phyloP scores from a whole-genome alignment of 2,797 vertebrate genomes.

The Poecilia velifera region DNA sequence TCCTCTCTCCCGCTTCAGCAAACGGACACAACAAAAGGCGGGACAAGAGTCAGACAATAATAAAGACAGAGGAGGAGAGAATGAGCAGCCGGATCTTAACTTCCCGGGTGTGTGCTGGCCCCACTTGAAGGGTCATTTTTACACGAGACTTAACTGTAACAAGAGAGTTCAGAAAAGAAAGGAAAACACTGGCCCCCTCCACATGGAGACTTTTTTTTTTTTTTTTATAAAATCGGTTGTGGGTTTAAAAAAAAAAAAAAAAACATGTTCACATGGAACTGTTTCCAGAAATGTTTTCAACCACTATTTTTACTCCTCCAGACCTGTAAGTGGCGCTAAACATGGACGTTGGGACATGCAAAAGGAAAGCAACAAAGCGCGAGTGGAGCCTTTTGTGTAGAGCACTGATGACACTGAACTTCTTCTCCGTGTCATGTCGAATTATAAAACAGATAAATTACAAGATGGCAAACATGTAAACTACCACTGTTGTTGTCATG shows the following conservation, averaged over 20 bases:
- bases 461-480: not conserved
- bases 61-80: conserved; percentile 34
- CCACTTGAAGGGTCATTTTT: conserved; percentile 31
- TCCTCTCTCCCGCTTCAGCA: conserved; percentile 33
- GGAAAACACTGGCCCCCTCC: conserved; percentile 1
- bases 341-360: not conserved
- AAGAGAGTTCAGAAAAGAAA: conserved; percentile 37
- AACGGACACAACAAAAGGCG: conserved; percentile 49
- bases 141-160: conserved; percentile 22
- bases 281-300: not conserved
- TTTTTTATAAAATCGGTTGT: not conserved
- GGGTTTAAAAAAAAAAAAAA: not conserved
- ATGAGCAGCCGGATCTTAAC: conserved; percentile 42
- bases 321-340: not conserved
- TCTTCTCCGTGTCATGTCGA: not conserved
- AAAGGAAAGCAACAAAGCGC: not conserved
- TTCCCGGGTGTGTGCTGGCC: conserved; percentile 47
- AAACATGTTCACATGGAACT: not conserved
- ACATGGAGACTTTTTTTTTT: too few species aligned
- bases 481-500: not conserved
- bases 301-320: too few species aligned
- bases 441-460: not conserved
- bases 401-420: not conserved
- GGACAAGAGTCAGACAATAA: conserved; percentile 44
- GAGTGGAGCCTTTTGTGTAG: not conserved